Percentiles rank a stretch among this genome's conserved stretches.
Conservation (phyloP, 1,140 invertebrate genomes). For the Oncopeltus fasciatus region DNA sequence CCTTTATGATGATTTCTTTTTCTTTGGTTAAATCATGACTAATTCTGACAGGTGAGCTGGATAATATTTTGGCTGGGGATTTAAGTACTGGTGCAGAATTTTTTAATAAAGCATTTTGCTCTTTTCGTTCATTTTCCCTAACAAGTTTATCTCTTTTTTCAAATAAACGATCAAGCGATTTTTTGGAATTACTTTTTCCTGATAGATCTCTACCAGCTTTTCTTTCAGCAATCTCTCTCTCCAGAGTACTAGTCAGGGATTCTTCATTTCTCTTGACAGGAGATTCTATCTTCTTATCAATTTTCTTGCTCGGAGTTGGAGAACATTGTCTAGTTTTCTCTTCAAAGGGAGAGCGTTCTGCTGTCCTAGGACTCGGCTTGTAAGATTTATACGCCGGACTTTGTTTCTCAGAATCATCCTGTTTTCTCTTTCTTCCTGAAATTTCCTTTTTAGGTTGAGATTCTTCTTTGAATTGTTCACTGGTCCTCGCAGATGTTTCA, state of each 20-base stretch:
- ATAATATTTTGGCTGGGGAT: slow-evolving; percentile 14
- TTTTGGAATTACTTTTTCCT: slow-evolving; percentile 21
- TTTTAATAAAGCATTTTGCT: slow-evolving; percentile 5
- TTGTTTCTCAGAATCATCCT: slow-evolving; percentile 23
- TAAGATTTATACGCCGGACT: slow-evolving; percentile 15
- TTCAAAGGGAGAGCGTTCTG: slow-evolving; percentile 26
- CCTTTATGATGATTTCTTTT: slow-evolving; percentile 16
- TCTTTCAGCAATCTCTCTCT: slow-evolving; percentile 24
- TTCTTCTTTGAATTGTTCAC: slow-evolving; percentile 6
- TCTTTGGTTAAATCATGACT: slow-evolving; percentile 12
- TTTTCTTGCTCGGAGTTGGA: slow-evolving; percentile 51
- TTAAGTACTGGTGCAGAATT: slow-evolving; percentile 19
- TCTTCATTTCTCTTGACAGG: slow-evolving; percentile 13
- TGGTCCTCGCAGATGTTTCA: slow-evolving; percentile 21
- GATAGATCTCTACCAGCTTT: slow-evolving; percentile 19
- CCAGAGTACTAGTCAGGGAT: slow-evolving; percentile 19
- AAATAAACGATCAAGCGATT: slow-evolving; percentile 23
- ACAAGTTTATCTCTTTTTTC: slow-evolving; percentile 23
- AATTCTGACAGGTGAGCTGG: slow-evolving; percentile 10
- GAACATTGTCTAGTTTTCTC: slow-evolving; percentile 31
- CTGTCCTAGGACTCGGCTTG: slow-evolving; percentile 24
- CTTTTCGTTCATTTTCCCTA: slow-evolving; percentile 18
- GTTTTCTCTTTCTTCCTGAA: slow-evolving; percentile 28
- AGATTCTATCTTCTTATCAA: slow-evolving; percentile 40
- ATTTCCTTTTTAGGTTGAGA: slow-evolving; percentile 10